These are phyloP conservation scores for Meiosimyza platycephala DNA, from an alignment of 2,888 invertebrate species.

Conservation along the genomic window DNA sequence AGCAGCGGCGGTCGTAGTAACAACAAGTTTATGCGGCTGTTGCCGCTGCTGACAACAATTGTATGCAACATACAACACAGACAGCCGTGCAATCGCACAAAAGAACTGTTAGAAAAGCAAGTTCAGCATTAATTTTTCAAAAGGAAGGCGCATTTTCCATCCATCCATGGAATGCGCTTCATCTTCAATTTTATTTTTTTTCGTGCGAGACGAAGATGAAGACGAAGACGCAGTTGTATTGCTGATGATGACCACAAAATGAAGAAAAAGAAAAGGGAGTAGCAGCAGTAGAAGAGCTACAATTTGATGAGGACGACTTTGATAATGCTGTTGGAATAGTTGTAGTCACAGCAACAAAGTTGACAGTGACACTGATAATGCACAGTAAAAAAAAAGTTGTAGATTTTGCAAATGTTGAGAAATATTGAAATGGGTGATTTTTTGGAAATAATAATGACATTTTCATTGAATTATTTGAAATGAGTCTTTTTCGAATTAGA, in stretches of 20 bases:
- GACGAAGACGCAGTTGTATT: neutral
- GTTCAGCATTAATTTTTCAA: constrained; percentile 46
- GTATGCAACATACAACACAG: neutral
- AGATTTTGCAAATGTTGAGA: too few relatives aligned
- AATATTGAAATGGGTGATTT: too few relatives aligned
- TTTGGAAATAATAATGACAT: too few relatives aligned
- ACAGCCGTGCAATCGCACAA: constrained; percentile 27
- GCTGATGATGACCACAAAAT: constrained; percentile 12
- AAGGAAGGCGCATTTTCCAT: neutral
- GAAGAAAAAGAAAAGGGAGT: neutral
- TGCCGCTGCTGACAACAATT: neutral
- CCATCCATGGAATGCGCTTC: constrained; percentile 18
- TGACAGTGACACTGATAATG: neutral
- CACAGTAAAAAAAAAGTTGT: too few relatives aligned
- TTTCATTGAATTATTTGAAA: too few relatives aligned
- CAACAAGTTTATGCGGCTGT: neutral
- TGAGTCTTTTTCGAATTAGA: too few relatives aligned
- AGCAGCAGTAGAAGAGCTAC: neutral
- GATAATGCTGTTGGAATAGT: constrained; percentile 14
- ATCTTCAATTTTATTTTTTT: constrained; percentile 13
- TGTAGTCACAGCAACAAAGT: neutral
- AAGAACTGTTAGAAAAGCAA: constrained; percentile 50
- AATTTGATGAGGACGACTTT: constrained; percentile 9
- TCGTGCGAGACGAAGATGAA: neutral
- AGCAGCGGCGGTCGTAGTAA: constrained; percentile 1